Percentiles rank a stretch among this genome's conserved stretches.
These are phyloP conservation scores for Enteromius viviparus DNA, from an alignment of 2,797 vertebrate species.

Conservation along the genomic window DNA sequence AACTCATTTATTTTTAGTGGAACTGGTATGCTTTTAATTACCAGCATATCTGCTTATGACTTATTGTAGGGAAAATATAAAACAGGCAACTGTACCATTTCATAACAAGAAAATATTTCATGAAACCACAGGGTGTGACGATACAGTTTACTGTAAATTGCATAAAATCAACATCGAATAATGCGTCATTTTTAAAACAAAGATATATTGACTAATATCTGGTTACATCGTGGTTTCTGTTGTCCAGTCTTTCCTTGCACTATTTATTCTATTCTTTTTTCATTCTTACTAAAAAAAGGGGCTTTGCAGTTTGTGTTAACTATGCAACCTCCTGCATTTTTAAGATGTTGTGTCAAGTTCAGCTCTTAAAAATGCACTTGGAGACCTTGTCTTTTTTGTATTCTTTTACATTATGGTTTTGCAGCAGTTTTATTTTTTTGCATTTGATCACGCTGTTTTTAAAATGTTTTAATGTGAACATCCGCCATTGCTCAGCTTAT, in stretches of 20 bases:
- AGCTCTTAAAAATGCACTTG: background rate
- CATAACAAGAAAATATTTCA: slow-evolving; percentile 2
- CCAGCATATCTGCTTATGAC: slow-evolving; percentile 24
- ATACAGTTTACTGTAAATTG: slow-evolving; percentile 38
- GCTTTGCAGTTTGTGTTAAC: background rate
- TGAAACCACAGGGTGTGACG: slow-evolving; percentile 30
- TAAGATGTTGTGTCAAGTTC: background rate
- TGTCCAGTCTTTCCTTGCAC: background rate
- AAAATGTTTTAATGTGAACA: background rate
- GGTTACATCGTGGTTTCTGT: background rate
- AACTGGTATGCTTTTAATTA: slow-evolving; percentile 51
- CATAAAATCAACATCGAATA: background rate
- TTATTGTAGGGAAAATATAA: slow-evolving; percentile 27
- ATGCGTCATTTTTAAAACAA: background rate
- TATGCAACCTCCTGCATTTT: background rate
- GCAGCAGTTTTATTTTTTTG: background rate
- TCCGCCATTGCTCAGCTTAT: background rate
- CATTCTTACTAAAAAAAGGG: too few species aligned
- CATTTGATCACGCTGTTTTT: background rate
- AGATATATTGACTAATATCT: background rate
- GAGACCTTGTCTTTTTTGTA: background rate
- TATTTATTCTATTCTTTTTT: background rate
- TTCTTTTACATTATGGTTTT: background rate
- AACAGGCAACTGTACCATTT: background rate
- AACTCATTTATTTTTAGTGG: slow-evolving; percentile 42